Base-by-base conservation (phyloP, 1,140 invertebrate genomes). In the Diabrotica virgifera region DNA sequence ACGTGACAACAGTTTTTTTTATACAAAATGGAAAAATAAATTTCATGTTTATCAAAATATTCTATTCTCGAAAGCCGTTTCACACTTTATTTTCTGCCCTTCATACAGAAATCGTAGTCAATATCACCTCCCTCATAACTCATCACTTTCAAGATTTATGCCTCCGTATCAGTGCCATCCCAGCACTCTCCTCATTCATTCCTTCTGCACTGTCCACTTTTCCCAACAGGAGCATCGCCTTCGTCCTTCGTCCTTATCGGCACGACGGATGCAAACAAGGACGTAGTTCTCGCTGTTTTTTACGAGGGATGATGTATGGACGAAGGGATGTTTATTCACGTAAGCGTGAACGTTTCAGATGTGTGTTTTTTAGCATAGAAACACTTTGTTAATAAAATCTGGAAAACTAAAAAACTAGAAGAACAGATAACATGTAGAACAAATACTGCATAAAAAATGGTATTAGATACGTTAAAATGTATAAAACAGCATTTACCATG, bases 111-210 rank as follows among this genome's bases (percentile, higher is more conserved):
- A 46, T 46, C 40, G 40, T 46, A 10, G 40, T 46, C 40, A 10
- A 46, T 46, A 46, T 46, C 40, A 46, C 8, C 40, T 46, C 8
- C 40, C 40, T 46, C 40, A 46, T 46, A 46, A 46, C n/a, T 46
- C 40, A 46, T 46, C 40, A 46, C 40, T 5, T 46, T n/a, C 40
- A 46, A 46, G 40, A 46, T 46, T 46, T 46, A 46, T 46, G 40
- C 40, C 40, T 46, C 40, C 8, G 6, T 46, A 46, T 46, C 40
- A 46, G 40, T 46, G 40, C 40, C 40, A 46, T 46, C 8, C 40
- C 40, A n/a, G 40, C 40, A 46, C 40, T 46, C 40, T 46, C 40
- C n/a, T 46, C 40, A 46, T 46, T 46, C 40, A 46, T 46, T 46
- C 40, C 40, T 8, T 46, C 40, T 46, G 40, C 40, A 46, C 40